Conservation (phyloP, 1,140 invertebrate species). For the Temnothorax longispinosus region DNA sequence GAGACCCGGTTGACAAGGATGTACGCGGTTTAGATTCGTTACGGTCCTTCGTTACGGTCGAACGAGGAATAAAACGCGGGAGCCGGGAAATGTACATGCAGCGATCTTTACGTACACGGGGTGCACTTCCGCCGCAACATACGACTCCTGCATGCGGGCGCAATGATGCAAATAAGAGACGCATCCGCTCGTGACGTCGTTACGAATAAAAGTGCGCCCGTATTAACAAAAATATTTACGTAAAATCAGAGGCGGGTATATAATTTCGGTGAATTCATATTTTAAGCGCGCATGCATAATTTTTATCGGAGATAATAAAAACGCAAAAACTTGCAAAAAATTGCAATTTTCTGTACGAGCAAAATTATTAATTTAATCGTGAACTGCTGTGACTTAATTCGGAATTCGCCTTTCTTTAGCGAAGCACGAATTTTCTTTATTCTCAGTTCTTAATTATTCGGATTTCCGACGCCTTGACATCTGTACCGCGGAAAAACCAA, state of each 20-base stretch:
- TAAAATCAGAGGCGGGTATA: not conserved
- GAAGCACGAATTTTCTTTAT: not conserved
- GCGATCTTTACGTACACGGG: conserved; percentile 21
- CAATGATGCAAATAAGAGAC: conserved; percentile 46
- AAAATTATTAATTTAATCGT: not conserved
- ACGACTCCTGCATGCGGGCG: not conserved
- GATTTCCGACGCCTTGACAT: not conserved
- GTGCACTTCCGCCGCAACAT: not conserved
- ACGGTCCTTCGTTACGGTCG: conserved; percentile 35
- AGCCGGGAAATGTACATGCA: not conserved
- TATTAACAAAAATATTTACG: conserved; percentile 28
- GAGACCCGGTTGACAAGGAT: conserved; percentile 38
- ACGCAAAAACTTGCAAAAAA: not conserved
- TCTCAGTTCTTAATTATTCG: not conserved
- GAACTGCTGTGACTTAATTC: not conserved
- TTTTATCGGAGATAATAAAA: not conserved
- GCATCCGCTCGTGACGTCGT: not conserved
- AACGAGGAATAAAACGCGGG: conserved; percentile 30
- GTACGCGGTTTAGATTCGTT: conserved; percentile 50
- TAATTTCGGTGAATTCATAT: not conserved
- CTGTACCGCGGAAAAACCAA: not conserved
- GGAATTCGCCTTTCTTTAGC: not conserved
- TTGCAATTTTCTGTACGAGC: not conserved
- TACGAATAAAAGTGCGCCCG: conserved; percentile 8
- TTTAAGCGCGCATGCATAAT: not conserved